Base-by-base conservation (phyloP, 2,797 vertebrate species). In the Aotus griseimembra region DNA sequence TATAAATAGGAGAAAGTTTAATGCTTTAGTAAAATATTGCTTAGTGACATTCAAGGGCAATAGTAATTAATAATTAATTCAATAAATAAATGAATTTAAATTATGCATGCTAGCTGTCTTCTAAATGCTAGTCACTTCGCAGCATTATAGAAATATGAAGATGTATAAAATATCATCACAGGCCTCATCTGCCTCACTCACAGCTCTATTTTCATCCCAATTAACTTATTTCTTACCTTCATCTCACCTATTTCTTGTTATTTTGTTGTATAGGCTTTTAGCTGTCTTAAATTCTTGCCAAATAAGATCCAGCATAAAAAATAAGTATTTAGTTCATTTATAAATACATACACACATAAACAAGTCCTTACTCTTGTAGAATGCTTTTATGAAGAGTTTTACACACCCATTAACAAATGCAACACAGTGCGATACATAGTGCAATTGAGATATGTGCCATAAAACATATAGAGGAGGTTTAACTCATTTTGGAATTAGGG, bases 11-110 rank as follows among this genome's bases (percentile, higher is more conserved):
- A 97, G 15, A 70, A 93, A 70, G 11, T 46, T 50, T 75, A 39
- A n/a, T 85, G 7, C 9, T 92, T 88, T 7, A 4, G 24, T 84
- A 92, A 97, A 98, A 97, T 57, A 58, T 87, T 86, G 67, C 5
- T 72, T 44, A 33, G 4, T 50, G 64, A 2, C 2, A 46, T 94
- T 93, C 10, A 95, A 97, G 33, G 64, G 48, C 41, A 85, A 84
- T 58, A 50, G 41, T 57, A 86, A 86, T 76, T 41, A 85, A 79
- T 52, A 36, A 94, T 58, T 58, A 75, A 61, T 79, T 15, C 76
- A 88, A 75, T 61, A 67, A 85, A 72, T 44, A 44, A 85, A 64
- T 73, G 19, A 28, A 88, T 77, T 77, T 85, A 84, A 85, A 89
- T 67, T 86, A 50, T 80, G 15, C 41, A 39, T 61, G 24, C 4